Base-by-base conservation (phyloP, 1,140 invertebrate species). In the Brachystomella parvula region DNA sequence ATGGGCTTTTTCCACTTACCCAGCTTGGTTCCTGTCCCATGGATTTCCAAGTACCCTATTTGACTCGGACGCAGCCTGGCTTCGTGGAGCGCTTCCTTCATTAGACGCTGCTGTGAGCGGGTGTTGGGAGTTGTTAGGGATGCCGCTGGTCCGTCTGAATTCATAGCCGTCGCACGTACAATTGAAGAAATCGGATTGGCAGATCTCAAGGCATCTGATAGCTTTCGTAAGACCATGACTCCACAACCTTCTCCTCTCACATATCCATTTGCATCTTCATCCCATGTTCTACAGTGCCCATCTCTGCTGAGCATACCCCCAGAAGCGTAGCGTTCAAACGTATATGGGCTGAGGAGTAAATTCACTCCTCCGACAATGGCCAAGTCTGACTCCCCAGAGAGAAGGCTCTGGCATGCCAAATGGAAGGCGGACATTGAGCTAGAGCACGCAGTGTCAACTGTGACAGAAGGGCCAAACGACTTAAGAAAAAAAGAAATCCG, bases 21-120 rank as follows among this genome's bases (percentile, higher is more conserved):
- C n/a, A n/a, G n/a, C n/a, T n/a, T n/a, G 0, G 83, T 84, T 21
- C 83, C 83, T 30, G 83, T 84, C 17, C 83, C 83, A 75, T 84
- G 83, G 53, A 81, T 79, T 71, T 84, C 83, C 33, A 85, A 78
- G 73, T 83, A 84, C 2, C 74, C 73, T 29, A 84, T 79, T 21
- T 73, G 63, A 47, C 71, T 71, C 9, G 83, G 82, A 69, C 79
- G 75, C 44, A 84, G 63, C 49, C 77, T 75, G 31, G 79, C 77
- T 65, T 84, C 81, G 28, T 69, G 73, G 64, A 84, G 83, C 3
- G 82, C 77, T 66, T 81, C 79, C 59, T 77, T 69, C 19, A 84
- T 71, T 24, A 84, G 73, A 28, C 74, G 65, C 39, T 81, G 79
- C 73, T 84, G 82, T 28, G 47, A 26, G 33, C 28, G 21, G 1